Evolutionary conservation across 2,888 invertebrate genomes (phyloP).

Genomic region (Rotaria socialis): DNA sequence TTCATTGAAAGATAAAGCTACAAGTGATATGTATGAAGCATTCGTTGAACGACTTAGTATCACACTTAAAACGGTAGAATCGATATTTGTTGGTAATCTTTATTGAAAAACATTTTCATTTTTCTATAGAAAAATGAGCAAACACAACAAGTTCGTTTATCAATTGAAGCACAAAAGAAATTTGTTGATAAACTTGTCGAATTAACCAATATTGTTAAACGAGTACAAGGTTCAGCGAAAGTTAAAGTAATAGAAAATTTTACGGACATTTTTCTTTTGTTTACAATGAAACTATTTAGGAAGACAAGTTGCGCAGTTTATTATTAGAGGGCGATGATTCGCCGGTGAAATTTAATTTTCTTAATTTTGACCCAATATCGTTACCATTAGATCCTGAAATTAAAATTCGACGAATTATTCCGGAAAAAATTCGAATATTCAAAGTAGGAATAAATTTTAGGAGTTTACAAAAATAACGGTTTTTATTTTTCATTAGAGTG

Average conservation of each 20-base stretch:
- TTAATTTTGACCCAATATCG: conserved; percentile 84
- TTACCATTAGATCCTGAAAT: conserved; percentile 89
- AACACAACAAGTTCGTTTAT: conserved; percentile 22
- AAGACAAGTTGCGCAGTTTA: neutral
- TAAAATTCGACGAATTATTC: conserved; percentile 73
- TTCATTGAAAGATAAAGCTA: neutral
- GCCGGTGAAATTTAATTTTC: conserved; percentile 62
- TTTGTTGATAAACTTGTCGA: conserved; percentile 36
- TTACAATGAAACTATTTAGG: neutral
- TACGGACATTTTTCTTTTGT: neutral
- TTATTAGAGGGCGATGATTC: conserved; percentile 26
- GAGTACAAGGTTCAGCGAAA: conserved; percentile 29
- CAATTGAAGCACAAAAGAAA: conserved; percentile 7
- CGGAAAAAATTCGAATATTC: conserved; percentile 80
- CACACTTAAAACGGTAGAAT: conserved; percentile 1
- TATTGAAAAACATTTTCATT: neutral
- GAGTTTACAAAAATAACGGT: conserved; percentile 61
- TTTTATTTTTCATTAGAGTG: neutral
- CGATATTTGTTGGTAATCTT: neutral
- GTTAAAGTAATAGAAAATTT: neutral
- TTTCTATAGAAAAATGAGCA: neutral
- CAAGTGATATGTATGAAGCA: conserved; percentile 14
- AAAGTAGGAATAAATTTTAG: conserved; percentile 92
- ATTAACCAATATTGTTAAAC: conserved; percentile 13
- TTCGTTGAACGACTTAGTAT: neutral